Evolutionary conservation across 2,113 vertebrate species (phyloP).

Genomic region (Nycticryphes semicollaris): DNA sequence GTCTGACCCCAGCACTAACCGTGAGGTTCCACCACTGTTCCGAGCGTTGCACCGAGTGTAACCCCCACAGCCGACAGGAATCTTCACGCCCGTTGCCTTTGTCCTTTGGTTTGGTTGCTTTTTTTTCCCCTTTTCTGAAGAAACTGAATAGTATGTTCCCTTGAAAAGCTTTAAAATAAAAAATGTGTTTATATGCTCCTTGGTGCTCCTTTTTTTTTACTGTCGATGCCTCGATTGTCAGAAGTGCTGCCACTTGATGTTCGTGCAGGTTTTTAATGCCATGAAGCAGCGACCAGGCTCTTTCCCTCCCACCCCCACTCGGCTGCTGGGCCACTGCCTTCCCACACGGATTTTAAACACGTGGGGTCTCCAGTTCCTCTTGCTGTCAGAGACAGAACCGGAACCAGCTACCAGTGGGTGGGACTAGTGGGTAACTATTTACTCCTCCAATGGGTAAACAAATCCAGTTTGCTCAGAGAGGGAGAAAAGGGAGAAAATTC

Average conservation of each 20-base stretch:
- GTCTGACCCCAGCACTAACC: too few species aligned
- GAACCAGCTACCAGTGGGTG: neutral
- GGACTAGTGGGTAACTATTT: neutral
- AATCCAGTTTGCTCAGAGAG: neutral
- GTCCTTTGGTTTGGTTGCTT: neutral
- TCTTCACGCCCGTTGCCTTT: neutral
- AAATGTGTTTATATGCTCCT: neutral
- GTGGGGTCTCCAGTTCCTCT: rapidly evolving
- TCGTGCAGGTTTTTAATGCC: neutral
- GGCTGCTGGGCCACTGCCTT: neutral
- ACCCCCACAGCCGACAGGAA: neutral
- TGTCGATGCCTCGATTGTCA: neutral
- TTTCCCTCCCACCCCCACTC: neutral
- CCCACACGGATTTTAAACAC: neutral
- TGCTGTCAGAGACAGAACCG: neutral
- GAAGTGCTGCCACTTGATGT: neutral
- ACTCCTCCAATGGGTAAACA: neutral
- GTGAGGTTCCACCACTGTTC: too few species aligned
- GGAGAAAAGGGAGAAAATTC: neutral
- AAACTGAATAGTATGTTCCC: neutral
- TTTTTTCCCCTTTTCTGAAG: neutral
- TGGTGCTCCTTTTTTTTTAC: neutral
- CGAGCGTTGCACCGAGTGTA: too few species aligned
- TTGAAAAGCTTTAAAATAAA: slow-evolving; percentile 59
- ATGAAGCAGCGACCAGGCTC: neutral